A percentile compares a stretch with the other conserved stretches of the same genome.
These are phyloP conservation scores for Ibidorhyncha struthersii DNA, from an alignment of 2,113 vertebrate genomes.

Conservation along the genomic window DNA sequence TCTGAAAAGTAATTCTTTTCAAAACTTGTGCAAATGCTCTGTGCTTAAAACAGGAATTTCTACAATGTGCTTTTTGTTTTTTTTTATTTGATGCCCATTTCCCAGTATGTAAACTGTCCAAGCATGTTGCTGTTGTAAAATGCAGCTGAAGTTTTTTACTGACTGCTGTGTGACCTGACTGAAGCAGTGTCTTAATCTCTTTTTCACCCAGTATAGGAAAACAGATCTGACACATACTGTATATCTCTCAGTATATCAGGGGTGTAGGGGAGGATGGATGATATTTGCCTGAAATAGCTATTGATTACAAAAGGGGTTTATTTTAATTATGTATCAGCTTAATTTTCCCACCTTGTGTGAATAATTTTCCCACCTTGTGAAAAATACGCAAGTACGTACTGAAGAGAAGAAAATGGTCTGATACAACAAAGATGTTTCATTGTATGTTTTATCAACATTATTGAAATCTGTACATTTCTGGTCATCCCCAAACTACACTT, in stretches of 20 bases:
- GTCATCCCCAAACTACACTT: not conserved
- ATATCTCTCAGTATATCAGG: not conserved
- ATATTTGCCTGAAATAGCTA: not conserved
- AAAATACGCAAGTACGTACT: not conserved
- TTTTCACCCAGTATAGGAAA: not conserved
- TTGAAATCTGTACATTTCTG: not conserved
- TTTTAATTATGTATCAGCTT: not conserved
- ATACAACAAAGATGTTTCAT: not conserved
- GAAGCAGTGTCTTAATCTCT: not conserved
- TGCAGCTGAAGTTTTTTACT: not conserved
- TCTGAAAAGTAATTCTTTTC: not conserved
- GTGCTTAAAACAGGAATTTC: not conserved
- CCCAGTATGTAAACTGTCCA: not conserved
- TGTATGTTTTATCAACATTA: not conserved
- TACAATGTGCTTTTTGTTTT: not conserved
- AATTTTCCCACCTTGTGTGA: not conserved
- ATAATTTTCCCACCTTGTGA: not conserved
- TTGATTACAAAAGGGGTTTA: not conserved
- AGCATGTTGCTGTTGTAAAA: not conserved
- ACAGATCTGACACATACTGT: not conserved
- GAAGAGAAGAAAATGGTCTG: not conserved
- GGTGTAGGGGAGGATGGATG: not conserved
- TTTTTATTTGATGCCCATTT: not conserved
- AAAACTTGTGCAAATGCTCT: not conserved
- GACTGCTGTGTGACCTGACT: not conserved